Conservation (phyloP, 2,888 invertebrate species). For the Melikaiella ostensackeni region DNA sequence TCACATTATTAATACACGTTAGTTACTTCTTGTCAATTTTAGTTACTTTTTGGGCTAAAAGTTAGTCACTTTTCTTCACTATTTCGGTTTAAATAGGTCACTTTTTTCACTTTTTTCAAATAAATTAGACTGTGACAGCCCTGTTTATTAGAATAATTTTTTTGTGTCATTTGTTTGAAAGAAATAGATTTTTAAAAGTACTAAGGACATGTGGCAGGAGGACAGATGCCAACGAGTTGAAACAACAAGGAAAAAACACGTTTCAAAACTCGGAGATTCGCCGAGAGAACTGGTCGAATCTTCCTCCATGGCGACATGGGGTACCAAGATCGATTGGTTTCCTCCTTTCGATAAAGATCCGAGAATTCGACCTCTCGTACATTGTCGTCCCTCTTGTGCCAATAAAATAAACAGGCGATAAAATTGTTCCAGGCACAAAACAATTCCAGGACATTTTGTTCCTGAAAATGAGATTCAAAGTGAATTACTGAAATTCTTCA, state of each 20-base stretch:
- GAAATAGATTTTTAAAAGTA: neutral
- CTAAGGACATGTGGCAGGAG: slow-evolving; percentile 12
- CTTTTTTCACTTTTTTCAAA: too few species aligned
- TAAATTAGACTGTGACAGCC: too few species aligned
- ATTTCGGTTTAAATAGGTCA: too few species aligned
- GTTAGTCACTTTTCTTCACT: too few species aligned
- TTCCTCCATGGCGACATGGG: slow-evolving; percentile 30
- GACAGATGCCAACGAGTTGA: slow-evolving; percentile 17
- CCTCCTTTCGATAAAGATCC: slow-evolving; percentile 46
- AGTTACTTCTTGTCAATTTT: too few species aligned
- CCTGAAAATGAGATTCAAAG: neutral
- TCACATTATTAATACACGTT: too few species aligned
- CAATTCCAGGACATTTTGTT: neutral
- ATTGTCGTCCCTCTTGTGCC: slow-evolving; percentile 1
- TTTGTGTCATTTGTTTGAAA: neutral
- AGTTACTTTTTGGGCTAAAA: too few species aligned
- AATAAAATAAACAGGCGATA: slow-evolving; percentile 39
- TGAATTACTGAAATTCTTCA: neutral
- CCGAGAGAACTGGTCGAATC: slow-evolving; percentile 28
- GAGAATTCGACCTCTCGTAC: slow-evolving; percentile 31
- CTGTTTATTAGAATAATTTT: neutral
- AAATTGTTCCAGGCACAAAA: slow-evolving; percentile 18
- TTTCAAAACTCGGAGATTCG: slow-evolving; percentile 34
- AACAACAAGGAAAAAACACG: slow-evolving; percentile 3
- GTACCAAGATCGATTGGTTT: slow-evolving; percentile 58